Evolutionary conservation across 2,113 vertebrate species (phyloP).

Genomic region (Bubo scandiacus): DNA sequence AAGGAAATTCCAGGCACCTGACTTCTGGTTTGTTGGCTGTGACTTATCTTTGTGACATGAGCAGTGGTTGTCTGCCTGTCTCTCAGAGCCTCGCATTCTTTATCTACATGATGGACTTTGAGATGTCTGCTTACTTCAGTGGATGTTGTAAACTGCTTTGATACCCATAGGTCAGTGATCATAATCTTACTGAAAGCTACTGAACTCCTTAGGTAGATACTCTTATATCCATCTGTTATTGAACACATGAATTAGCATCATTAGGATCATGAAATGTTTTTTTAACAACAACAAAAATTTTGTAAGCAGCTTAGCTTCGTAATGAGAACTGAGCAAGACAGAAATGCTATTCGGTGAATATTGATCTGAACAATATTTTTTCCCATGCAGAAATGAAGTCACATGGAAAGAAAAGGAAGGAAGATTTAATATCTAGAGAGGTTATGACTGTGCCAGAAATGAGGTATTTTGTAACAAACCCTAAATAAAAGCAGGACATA

Average conservation of each 20-base stretch:
- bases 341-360: background rate
- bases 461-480: background rate
- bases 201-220: background rate
- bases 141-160: background rate
- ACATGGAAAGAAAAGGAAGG: background rate
- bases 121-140: background rate
- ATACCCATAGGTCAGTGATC: background rate
- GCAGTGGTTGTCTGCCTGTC: background rate
- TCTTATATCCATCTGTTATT: background rate
- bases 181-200: background rate
- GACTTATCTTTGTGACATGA: background rate
- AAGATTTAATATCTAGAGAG: background rate
- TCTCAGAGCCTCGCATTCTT: background rate
- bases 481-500: background rate
- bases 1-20: background rate
- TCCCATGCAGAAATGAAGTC: background rate
- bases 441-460: background rate
- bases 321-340: background rate
- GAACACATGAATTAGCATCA: accelerated
- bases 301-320: background rate
- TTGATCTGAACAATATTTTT: background rate
- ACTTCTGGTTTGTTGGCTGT: background rate
- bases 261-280: background rate
- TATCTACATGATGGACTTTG: background rate
- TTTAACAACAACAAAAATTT: background rate